Conservation (phyloP, 2,888 invertebrate genomes). For the Trimorus sp. region DNA sequence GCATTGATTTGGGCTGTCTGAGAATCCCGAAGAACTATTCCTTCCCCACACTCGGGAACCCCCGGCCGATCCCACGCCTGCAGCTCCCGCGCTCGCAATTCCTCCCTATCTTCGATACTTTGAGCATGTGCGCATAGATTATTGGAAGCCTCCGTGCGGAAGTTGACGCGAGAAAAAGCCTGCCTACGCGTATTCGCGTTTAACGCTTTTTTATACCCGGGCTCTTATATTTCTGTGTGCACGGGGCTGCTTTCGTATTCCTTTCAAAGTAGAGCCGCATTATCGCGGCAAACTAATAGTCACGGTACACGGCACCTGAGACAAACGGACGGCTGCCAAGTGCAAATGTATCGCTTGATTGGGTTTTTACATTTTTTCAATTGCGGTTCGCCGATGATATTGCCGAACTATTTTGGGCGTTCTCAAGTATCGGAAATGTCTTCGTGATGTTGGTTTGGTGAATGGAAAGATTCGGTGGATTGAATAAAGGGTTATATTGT, state of each 20-base stretch:
- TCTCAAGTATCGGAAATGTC: too few species aligned
- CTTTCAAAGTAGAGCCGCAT: slow-evolving; percentile 52
- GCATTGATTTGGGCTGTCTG: slow-evolving; percentile 78
- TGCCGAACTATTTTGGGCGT: too few species aligned
- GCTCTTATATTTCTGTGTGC: slow-evolving; percentile 55
- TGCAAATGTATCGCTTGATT: neutral
- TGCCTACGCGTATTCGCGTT: slow-evolving; percentile 68
- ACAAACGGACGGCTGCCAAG: slow-evolving; percentile 24
- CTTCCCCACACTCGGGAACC: slow-evolving; percentile 61
- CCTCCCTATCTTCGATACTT: slow-evolving; percentile 62
- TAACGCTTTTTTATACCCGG: slow-evolving; percentile 64
- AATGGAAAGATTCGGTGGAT: too few species aligned
- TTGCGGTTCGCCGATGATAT: too few species aligned
- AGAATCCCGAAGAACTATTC: slow-evolving; percentile 75
- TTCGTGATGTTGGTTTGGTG: too few species aligned
- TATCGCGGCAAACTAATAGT: slow-evolving; percentile 56
- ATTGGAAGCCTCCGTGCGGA: slow-evolving; percentile 70
- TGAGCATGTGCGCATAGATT: slow-evolving; percentile 73
- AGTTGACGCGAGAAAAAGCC: slow-evolving; percentile 67
- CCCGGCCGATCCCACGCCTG: slow-evolving; percentile 49
- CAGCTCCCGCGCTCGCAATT: slow-evolving; percentile 38
- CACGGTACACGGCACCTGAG: slow-evolving; percentile 19
- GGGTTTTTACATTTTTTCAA: too few species aligned
- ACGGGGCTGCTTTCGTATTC: slow-evolving; percentile 52
- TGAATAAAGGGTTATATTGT: too few species aligned